phyloP scores from a whole-genome alignment of 2,797 vertebrate genomes.

The Sebastes vulpes region DNA sequence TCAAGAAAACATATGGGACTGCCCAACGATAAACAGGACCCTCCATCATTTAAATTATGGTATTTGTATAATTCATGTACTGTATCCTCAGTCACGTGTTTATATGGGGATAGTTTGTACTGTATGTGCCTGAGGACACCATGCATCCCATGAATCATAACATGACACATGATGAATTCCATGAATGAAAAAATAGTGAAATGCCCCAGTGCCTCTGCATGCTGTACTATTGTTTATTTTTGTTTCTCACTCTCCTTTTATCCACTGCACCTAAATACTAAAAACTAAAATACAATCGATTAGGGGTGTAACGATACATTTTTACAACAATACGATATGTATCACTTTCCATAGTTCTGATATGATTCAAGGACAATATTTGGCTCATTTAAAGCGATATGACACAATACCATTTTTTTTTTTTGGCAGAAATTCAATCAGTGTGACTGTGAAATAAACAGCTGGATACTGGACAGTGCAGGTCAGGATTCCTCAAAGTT shows the following conservation, averaged over 20 bases:
- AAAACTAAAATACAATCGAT: not conserved
- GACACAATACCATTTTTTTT: too few species aligned
- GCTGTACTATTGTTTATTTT: not conserved
- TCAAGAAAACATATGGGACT: not conserved
- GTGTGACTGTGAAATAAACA: too few species aligned
- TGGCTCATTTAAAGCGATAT: not conserved
- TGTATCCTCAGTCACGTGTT: not conserved
- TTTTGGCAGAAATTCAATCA: too few species aligned
- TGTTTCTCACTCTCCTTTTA: not conserved
- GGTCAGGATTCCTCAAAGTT: too few species aligned
- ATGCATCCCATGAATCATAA: conserved; percentile 32
- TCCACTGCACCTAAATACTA: not conserved
- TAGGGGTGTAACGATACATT: not conserved
- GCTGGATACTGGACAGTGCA: too few species aligned
- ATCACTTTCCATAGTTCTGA: not conserved
- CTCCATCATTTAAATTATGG: not conserved
- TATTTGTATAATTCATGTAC: conserved; percentile 19
- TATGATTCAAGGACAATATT: not conserved
- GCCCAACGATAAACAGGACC: not conserved
- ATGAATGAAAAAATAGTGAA: not conserved
- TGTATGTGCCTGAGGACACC: not conserved
- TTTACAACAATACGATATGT: not conserved
- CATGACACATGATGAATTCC: conserved; percentile 14
- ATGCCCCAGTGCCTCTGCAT: not conserved
- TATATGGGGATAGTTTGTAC: not conserved